Evolutionary conservation across 2,888 invertebrate species (phyloP), one percentile per base, ranked within the genome.

Genomic region (Yponomeuta malinellus): DNA sequence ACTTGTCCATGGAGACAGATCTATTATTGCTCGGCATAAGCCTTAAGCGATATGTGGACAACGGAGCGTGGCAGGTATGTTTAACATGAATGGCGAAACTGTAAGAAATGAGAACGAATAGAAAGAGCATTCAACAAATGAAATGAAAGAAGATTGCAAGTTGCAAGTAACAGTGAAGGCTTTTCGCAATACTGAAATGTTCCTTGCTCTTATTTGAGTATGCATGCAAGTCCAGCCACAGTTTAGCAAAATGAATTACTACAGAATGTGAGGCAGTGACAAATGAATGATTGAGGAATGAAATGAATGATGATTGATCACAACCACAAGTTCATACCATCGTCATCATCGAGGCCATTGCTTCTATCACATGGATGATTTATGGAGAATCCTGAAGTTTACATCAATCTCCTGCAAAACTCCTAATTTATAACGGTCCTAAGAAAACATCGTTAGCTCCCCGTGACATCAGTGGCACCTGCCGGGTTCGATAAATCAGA

Each of bases 1-100:
- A 71, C 65, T 63, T 70, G 71, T 73, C 72, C 71, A 69, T 68
- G 37, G 71, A 72, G 73, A 70, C 71, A 71, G 68, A 71, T 70
- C 71, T 72, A 69, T 65, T 65, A 65, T 73, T 68, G 71, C 69
- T 48, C 72, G 72, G 71, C 68, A 68, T 71, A 72, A 71, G 69
- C n/a, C 31, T 68, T 29, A 68, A 71, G 65, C 48, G 37, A 23
- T 59, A 15, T 59, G 52, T 59, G 52, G 52, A 59, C 12, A 15
- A 12, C 52, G 43, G 52, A 59, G 15, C 52, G 15, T 59, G 12
- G 52, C 52, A 59, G 52, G 52, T 15, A 59, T 59, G 12, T 59
- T 59, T 15, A 59, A 59, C 52, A 5, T 59, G 52, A 59, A 59
- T 15, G 15, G 52, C 52, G 52, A 59, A 59, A 31, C 59, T 48